phyloP scores from a whole-genome alignment of 2,797 vertebrate species.

The Danio jaintianensis region DNA sequence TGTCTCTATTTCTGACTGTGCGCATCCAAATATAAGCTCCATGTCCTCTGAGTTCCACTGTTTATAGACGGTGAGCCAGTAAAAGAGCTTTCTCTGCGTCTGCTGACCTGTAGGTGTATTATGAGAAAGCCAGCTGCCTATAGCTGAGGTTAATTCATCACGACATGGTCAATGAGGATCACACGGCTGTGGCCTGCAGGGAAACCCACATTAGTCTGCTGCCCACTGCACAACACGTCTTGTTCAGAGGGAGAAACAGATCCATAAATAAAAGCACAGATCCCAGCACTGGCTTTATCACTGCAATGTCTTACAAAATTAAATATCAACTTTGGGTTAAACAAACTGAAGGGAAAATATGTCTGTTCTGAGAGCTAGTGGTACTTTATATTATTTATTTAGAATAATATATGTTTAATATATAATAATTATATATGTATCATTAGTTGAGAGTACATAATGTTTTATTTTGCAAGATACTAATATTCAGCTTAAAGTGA shows the following conservation, averaged over 20 bases:
- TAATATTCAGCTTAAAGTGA: too few species aligned
- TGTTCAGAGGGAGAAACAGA: slow-evolving; percentile 25
- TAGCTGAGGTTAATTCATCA: slow-evolving; percentile 44
- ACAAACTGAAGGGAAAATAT: slow-evolving; percentile 33
- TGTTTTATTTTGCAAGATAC: too few species aligned
- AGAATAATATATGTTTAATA: too few species aligned
- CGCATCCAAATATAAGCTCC: slow-evolving; percentile 23
- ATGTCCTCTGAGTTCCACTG: slow-evolving; percentile 15
- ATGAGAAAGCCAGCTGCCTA: slow-evolving; percentile 48
- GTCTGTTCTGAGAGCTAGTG: slow-evolving; percentile 10
- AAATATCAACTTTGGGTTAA: slow-evolving; percentile 48
- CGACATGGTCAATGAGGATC: slow-evolving; percentile 51
- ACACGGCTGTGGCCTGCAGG: slow-evolving; percentile 44
- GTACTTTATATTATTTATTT: too few species aligned
- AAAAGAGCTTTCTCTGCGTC: slow-evolving; percentile 2
- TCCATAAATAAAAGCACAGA: slow-evolving; percentile 28
- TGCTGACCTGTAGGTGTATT: slow-evolving; percentile 37
- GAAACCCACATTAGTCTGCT: slow-evolving; percentile 39
- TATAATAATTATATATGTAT: too few species aligned
- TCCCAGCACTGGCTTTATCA: background rate
- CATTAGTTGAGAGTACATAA: too few species aligned
- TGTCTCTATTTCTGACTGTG: slow-evolving; percentile 20
- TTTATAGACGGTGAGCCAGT: slow-evolving; percentile 44
- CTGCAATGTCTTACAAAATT: slow-evolving; percentile 16
- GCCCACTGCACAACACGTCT: slow-evolving; percentile 34